These are phyloP conservation scores for Drosophila varians DNA, from an alignment of 1,140 invertebrate genomes.

Conservation along the genomic window DNA sequence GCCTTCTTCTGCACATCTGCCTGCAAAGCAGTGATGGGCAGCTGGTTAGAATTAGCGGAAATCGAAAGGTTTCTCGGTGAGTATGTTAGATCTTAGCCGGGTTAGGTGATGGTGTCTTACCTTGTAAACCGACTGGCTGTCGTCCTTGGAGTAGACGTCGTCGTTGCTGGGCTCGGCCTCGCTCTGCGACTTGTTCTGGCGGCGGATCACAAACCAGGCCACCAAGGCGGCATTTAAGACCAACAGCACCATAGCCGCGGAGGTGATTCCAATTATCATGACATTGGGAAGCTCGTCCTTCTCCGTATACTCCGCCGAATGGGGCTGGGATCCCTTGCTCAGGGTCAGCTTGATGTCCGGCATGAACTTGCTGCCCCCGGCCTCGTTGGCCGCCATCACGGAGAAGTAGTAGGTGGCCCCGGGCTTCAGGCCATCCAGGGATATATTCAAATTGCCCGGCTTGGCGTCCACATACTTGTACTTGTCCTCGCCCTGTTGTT, in stretches of 20 bases:
- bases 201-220: conserved; percentile 91
- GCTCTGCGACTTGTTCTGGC: conserved; percentile 86
- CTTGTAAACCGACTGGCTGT: conserved; percentile 85
- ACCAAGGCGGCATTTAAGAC: conserved; percentile 92
- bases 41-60: conserved; percentile 57
- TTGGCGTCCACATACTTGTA: conserved; percentile 91
- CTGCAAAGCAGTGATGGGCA: conserved; percentile 81
- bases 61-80: background rate
- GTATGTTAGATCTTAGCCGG: conserved; percentile 17
- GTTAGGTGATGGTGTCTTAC: conserved; percentile 40
- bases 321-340: conserved; percentile 84
- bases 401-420: conserved; percentile 94
- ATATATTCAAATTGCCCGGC: conserved; percentile 88
- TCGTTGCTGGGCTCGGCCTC: conserved; percentile 87
- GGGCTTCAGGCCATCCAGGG: conserved; percentile 89
- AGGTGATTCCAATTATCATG: conserved; percentile 91
- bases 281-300: conserved; percentile 89
- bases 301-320: conserved; percentile 87
- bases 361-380: conserved; percentile 92
- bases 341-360: conserved; percentile 90
- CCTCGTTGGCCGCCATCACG: conserved; percentile 93
- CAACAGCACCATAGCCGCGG: conserved; percentile 90
- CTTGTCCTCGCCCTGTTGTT: conserved; percentile 83
- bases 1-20: conserved; percentile 79
- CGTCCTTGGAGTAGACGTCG: conserved; percentile 93